phyloP scores from a whole-genome alignment of 2,797 vertebrate species.

The Danio choprae region DNA sequence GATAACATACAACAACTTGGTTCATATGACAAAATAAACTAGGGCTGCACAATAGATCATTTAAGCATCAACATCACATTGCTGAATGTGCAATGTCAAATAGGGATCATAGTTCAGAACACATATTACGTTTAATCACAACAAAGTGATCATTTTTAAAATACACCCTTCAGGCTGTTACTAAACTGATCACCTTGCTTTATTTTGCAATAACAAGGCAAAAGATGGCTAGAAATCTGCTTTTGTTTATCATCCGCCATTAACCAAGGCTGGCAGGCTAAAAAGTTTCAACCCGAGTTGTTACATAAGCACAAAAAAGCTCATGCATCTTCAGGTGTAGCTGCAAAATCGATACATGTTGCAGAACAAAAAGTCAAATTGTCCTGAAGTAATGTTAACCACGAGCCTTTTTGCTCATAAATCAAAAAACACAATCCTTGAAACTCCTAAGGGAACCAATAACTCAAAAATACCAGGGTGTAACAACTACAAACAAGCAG shows the following conservation, averaged over 20 bases:
- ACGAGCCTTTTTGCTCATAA: not conserved
- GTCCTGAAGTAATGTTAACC: not conserved
- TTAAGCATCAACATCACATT: too few relatives aligned
- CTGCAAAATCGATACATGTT: not conserved
- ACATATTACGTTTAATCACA: too few relatives aligned
- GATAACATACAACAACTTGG: not conserved
- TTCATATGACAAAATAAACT: not conserved
- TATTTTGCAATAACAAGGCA: not conserved
- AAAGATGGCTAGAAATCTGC: not conserved
- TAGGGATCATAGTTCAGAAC: too few relatives aligned
- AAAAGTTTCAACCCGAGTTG: not conserved
- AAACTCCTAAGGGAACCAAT: not conserved
- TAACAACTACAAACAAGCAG: not conserved
- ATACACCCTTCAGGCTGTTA: not conserved
- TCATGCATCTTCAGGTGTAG: not conserved
- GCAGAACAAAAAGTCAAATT: not conserved
- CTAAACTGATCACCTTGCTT: not conserved
- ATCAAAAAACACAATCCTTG: not conserved
- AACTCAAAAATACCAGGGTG: not conserved
- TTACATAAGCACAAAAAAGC: not conserved
- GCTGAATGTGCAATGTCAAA: too few relatives aligned
- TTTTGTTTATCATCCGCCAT: not conserved
- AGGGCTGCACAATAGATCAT: too few relatives aligned
- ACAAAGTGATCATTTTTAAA: too few relatives aligned
- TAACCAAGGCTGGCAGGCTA: not conserved